A percentile compares a stretch with the other conserved stretches of the same genome.
These are phyloP conservation scores for Dunckerocampus dactyliophorus DNA, from an alignment of 2,113 vertebrate genomes.

Conservation along the genomic window DNA sequence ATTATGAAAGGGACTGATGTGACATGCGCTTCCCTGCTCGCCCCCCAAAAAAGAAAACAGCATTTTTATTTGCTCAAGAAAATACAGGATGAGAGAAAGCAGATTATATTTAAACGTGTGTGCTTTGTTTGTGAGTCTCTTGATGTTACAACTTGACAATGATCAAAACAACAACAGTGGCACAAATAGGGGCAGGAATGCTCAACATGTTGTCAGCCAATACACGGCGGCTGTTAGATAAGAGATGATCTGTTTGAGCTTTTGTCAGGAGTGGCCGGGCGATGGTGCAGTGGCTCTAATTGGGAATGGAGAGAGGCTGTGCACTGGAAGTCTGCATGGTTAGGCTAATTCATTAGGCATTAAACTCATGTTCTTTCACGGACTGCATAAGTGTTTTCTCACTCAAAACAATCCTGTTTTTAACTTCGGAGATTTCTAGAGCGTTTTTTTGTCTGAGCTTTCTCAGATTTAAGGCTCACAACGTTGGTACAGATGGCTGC, in stretches of 20 bases:
- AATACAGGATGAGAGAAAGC: conserved; percentile 12
- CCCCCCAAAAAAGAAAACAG: conserved; percentile 36
- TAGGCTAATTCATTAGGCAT: conserved; percentile 53
- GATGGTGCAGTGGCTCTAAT: conserved; percentile 40
- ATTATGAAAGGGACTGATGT: conserved; percentile 58
- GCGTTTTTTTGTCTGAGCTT: conserved; percentile 40
- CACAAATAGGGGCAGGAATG: conserved; percentile 9
- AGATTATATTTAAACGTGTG: conserved; percentile 24
- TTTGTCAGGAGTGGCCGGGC: conserved; percentile 44
- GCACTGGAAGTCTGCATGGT: conserved; percentile 43
- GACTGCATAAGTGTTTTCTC: conserved; percentile 18
- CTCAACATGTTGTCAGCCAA: conserved; percentile 22
- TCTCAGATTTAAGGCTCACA: conserved; percentile 21
- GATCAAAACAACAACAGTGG: conserved; percentile 3
- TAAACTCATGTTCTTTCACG: conserved; percentile 33
- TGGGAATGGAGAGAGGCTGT: conserved; percentile 45
- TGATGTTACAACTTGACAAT: conserved; percentile 13
- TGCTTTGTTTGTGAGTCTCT: conserved; percentile 5
- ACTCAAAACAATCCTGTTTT: conserved; percentile 30
- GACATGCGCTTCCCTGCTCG: conserved; percentile 30
- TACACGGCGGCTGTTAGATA: conserved; percentile 38
- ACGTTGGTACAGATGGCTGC: conserved; percentile 39
- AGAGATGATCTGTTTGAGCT: conserved; percentile 45
- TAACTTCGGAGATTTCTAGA: conserved; percentile 29
- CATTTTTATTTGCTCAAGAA: conserved; percentile 45